These are phyloP conservation scores for Habroteleia sp. DNA, from an alignment of 2,888 invertebrate species.

Conservation along the genomic window DNA sequence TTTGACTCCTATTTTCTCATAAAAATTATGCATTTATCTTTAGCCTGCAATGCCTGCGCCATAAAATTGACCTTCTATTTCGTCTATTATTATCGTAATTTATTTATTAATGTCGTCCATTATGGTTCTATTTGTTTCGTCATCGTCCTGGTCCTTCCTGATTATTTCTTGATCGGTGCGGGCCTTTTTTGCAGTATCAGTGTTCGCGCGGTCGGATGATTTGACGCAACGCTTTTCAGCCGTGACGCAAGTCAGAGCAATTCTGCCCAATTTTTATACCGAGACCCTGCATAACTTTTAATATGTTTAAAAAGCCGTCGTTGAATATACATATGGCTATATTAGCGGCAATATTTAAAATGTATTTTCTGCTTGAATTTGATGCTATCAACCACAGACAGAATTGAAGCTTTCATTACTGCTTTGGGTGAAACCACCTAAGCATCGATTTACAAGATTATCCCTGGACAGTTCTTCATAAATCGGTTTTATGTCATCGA, in stretches of 20 bases:
- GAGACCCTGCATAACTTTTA: constrained; percentile 3
- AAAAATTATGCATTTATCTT: background rate
- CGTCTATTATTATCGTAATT: no score
- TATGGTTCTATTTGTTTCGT: no score
- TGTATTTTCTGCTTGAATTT: constrained; percentile 37
- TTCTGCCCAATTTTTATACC: background rate
- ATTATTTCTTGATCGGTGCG: no score
- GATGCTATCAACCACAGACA: constrained; percentile 46
- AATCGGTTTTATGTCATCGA: constrained; percentile 11
- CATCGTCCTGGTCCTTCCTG: no score
- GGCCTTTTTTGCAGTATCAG: no score
- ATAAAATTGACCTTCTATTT: background rate
- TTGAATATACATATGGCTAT: constrained; percentile 34
- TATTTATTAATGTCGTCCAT: no score
- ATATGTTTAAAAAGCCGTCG: constrained; percentile 31
- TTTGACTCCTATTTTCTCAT: background rate
- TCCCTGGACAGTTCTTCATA: constrained; percentile 41
- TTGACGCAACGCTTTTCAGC: constrained; percentile 7
- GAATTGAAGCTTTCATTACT: constrained; percentile 45
- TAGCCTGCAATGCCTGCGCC: no score
- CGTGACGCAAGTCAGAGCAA: constrained; percentile 15
- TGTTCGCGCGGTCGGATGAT: no score
- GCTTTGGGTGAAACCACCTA: constrained; percentile 41
- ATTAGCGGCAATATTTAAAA: constrained; percentile 34
- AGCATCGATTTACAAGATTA: constrained; percentile 44